Percentiles rank a stretch among this genome's conserved stretches.
Evolutionary conservation across 2,113 vertebrate genomes (phyloP).

Genomic region (Aspiorhynchus laticeps): DNA sequence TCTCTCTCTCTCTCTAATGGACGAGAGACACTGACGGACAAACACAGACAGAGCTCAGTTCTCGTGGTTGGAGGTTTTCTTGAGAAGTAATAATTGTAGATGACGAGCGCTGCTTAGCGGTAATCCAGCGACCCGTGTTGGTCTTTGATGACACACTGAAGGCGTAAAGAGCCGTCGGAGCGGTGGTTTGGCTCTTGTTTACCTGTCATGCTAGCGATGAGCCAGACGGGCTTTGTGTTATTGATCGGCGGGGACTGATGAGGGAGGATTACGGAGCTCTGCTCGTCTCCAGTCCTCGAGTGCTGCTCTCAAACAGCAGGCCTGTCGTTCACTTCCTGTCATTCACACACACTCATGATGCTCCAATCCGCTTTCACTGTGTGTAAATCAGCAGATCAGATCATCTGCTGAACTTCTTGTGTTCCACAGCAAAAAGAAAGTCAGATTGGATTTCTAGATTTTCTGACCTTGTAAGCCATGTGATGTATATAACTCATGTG

Average conservation of each 20-base stretch:
- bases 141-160: slow-evolving; percentile 55
- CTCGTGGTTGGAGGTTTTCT: slow-evolving; percentile 32
- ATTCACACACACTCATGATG: background rate
- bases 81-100: slow-evolving; percentile 58
- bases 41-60: background rate
- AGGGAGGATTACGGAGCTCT: slow-evolving; percentile 42
- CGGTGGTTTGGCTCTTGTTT: slow-evolving; percentile 49
- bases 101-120: slow-evolving; percentile 25
- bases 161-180: slow-evolving; percentile 47
- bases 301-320: background rate
- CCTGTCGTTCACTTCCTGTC: background rate
- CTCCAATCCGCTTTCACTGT: background rate
- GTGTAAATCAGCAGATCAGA: background rate
- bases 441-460: background rate
- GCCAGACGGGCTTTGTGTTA: slow-evolving; percentile 27
- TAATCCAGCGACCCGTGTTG: slow-evolving; percentile 48
- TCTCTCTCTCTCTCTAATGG: slow-evolving; percentile 18
- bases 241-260: slow-evolving; percentile 52
- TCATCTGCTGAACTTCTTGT: background rate
- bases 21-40: background rate
- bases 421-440: background rate
- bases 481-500: background rate
- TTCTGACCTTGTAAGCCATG: background rate
- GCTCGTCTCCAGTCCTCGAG: slow-evolving; percentile 18
- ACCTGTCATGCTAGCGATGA: slow-evolving; percentile 12